These are phyloP conservation scores for Corythornis madagascariensis DNA, from an alignment of 2,113 vertebrate genomes.

Conservation along the genomic window DNA sequence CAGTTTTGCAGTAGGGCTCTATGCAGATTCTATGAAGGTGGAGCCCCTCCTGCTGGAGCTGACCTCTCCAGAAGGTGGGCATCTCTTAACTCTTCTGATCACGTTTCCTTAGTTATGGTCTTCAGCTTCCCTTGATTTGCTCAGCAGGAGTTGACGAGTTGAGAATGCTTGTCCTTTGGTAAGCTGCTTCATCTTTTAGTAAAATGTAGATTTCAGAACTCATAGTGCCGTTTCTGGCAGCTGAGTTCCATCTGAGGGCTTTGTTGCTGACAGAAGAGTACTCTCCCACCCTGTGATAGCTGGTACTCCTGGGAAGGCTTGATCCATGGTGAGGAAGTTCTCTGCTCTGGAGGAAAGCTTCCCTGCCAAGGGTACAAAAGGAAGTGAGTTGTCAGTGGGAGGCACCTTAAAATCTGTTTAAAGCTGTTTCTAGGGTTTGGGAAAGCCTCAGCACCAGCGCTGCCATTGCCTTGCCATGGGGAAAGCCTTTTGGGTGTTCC, in stretches of 20 bases:
- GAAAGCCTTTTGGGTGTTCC: neutral
- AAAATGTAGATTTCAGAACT: neutral
- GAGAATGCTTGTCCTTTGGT: neutral
- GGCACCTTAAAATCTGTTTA: accelerated
- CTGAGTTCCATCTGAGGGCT: neutral
- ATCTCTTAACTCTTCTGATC: neutral
- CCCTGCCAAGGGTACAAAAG: accelerated
- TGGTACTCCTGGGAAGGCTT: neutral
- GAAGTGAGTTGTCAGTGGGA: accelerated
- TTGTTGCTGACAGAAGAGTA: neutral
- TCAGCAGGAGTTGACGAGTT: neutral
- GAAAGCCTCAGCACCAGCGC: accelerated
- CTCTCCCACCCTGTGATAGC: neutral
- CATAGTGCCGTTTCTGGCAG: neutral
- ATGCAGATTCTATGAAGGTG: neutral
- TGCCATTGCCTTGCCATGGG: accelerated
- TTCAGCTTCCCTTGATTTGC: neutral
- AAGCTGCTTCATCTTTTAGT: neutral
- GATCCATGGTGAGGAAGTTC: accelerated
- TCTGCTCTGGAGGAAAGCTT: accelerated
- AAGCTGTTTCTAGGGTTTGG: neutral
- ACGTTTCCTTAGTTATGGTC: neutral
- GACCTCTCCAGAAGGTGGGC: neutral
- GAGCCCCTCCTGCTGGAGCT: neutral
- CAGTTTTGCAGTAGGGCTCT: accelerated